Base-by-base conservation (phyloP, 2,113 vertebrate genomes). In the Dinomys branickii region DNA sequence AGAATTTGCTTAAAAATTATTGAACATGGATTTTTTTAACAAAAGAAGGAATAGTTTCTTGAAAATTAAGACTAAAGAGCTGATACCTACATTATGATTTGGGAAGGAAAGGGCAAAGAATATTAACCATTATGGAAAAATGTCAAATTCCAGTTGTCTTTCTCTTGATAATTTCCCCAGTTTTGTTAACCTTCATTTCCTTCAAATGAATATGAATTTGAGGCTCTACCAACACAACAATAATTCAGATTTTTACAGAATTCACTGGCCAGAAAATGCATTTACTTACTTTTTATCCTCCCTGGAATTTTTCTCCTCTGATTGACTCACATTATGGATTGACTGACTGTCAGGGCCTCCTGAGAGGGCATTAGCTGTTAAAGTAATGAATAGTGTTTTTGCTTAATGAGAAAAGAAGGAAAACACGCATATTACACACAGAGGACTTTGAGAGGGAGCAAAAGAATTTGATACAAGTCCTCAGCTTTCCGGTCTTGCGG, bases 1-100 rank as follows among this genome's bases (percentile, higher is more conserved):
- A 92, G 5, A 33, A 85, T 67, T 73, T 88, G 50, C 65, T 82
- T 83, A 71, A 50, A 81, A 95, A 87, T 91, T 92, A 69, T 44
- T 63, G 26, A 88, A 67, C 35, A 59, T 77, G 12, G 54, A 5
- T 22, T 58, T 73, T 33, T 52, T 78, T 47, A 41, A 56, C 7
- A 11, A 35, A 71, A 83, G 33, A 80, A 73, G 41, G 11, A 69
- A 35, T 24, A 80, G 6, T 83, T 91, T n/a, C 12, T 93, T 59
- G 86, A 54, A 94, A 86, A 71, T 94, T 86, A 30, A 78, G 58
- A 67, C 47, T 81, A 24, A 88, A 88, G 7, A 59, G 7, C 14
- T 3, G 26, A 28, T 59, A 88, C 2, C 19, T 38, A 83, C 35
- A 22, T 52, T 52, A 69, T 83, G 50, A 30, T 59, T 12, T 35